Conservation (phyloP, 1,140 invertebrate species). For the Panulirus ornatus region DNA sequence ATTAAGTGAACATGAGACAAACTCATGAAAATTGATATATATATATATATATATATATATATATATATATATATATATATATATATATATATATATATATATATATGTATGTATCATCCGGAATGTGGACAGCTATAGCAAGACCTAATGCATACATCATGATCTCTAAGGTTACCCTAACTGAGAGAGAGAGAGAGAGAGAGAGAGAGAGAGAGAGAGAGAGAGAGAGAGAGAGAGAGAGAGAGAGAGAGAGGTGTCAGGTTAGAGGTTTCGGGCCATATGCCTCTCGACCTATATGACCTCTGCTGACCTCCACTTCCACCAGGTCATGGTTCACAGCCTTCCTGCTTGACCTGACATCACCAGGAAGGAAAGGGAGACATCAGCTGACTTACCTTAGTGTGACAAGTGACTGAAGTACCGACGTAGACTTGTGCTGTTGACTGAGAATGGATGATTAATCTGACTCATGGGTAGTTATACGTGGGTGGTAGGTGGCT, state of each 20-base stretch:
- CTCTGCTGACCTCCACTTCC: neutral
- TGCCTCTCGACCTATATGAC: neutral
- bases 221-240: conserved; percentile 12
- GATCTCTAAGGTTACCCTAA: neutral
- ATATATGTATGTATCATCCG: too few species aligned
- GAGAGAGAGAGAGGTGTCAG: neutral
- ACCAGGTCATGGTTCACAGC: neutral
- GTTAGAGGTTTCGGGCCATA: neutral
- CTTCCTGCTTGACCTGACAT: neutral
- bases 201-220: conserved; percentile 16
- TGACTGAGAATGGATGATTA: too few species aligned
- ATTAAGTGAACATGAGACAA: neutral
- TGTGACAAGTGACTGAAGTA: neutral
- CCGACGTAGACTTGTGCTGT: neutral
- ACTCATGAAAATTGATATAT: too few species aligned
- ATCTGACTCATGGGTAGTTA: too few species aligned
- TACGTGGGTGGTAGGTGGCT: too few species aligned
- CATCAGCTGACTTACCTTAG: neutral
- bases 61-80: too few species aligned
- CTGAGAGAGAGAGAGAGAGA: conserved; percentile 27
- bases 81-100: too few species aligned
- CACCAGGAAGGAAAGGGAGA: neutral
- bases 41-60: neutral
- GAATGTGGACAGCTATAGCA: neutral
- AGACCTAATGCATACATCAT: neutral